Conservation (phyloP, 2,797 vertebrate species). For the Onychomys torridus region DNA sequence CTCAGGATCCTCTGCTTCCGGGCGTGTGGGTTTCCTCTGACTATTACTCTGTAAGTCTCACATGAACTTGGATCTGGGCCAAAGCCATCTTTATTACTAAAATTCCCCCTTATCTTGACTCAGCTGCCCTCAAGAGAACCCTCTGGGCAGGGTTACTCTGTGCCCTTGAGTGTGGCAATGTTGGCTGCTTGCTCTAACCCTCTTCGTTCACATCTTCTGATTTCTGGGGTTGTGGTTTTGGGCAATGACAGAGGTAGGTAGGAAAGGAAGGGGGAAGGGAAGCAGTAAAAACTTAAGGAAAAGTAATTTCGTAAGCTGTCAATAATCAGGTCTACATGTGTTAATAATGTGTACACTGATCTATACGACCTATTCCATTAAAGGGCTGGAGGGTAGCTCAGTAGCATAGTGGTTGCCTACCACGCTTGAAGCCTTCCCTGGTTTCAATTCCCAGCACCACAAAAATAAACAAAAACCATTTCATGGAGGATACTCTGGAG, state of each 20-base stretch:
- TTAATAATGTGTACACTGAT: not conserved
- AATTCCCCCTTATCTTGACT: slow-evolving; percentile 40
- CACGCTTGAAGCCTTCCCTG: not conserved
- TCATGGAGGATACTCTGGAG: not conserved
- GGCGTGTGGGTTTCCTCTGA: not conserved
- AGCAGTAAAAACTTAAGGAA: not conserved
- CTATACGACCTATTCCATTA: not conserved
- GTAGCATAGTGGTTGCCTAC: not conserved
- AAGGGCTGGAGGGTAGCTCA: not conserved
- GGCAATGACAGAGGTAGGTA: not conserved
- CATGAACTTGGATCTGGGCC: not conserved
- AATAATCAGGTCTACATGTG: not conserved
- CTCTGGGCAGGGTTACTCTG: not conserved
- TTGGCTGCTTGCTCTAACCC: not conserved
- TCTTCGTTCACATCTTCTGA: not conserved
- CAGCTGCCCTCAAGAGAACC: not conserved
- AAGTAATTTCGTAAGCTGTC: slow-evolving; percentile 48
- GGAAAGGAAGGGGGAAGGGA: not conserved
- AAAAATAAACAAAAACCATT: not conserved
- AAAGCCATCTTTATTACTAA: slow-evolving; percentile 45
- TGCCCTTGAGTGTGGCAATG: not conserved
- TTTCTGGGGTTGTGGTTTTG: slow-evolving; percentile 38
- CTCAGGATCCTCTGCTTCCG: not conserved
- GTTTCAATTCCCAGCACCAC: not conserved
- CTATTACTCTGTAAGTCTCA: slow-evolving; percentile 8